Base-by-base conservation (phyloP, 2,888 invertebrate species). In the Choreutis nemorana region DNA sequence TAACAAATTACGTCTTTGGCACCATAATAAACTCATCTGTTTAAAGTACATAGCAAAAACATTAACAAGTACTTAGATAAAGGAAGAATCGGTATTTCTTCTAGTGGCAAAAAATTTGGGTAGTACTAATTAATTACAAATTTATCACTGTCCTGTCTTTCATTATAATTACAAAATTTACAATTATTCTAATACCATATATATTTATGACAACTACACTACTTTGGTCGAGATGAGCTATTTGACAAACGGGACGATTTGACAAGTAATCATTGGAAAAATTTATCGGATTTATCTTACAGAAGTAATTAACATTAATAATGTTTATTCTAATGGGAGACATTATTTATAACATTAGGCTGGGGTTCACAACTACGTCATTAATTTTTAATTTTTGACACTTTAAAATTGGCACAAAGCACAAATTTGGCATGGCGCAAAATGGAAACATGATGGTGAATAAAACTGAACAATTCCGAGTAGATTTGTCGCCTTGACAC, bases 71-170 rank as follows among this genome's bases (percentile, higher is more conserved):
- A n/a, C n/a, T n/a, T n/a, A n/a, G n/a, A n/a, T n/a, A n/a, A n/a
- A n/a, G n/a, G n/a, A n/a, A n/a, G n/a, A n/a, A n/a, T n/a, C n/a
- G n/a, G n/a, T n/a, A n/a, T n/a, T n/a, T n/a, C n/a, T n/a, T n/a
- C n/a, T n/a, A n/a, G n/a, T n/a, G n/a, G n/a, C n/a, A n/a, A n/a
- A n/a, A n/a, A n/a, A n/a, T n/a, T n/a, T n/a, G n/a, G n/a, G n/a
- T n/a, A n/a, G n/a, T n/a, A n/a, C n/a, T n/a, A n/a, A n/a, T n/a
- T n/a, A n/a, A n/a, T n/a, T n/a, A n/a, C n/a, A n/a, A 28, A 36
- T 38, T 35, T 24, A 59, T 71, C 68, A 71, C 66, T 70, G 60
- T 62, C 30, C 37, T 53, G 67, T 70, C 65, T 71, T 66, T 61
- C 64, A n/a, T 14, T 32, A 12, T 13, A 46, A 56, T 60, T 65